phyloP scores from a whole-genome alignment of 2,888 invertebrate genomes.

The Schrankia costaestrigalis region DNA sequence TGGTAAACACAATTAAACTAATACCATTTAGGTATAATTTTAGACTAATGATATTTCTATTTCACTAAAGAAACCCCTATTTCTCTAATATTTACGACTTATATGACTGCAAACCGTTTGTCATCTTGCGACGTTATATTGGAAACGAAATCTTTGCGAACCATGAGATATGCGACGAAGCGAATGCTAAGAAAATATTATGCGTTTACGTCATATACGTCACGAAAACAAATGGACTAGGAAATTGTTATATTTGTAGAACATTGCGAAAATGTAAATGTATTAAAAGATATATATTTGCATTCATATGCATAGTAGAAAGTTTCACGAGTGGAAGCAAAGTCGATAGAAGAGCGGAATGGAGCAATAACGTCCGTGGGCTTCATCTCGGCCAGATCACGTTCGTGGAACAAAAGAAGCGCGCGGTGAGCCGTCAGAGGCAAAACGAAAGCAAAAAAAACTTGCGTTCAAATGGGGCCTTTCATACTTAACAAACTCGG shows the following conservation, averaged over 20 bases:
- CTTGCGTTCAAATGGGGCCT: slow-evolving; percentile 66
- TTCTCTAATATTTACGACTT: slow-evolving; percentile 47
- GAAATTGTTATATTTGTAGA: slow-evolving; percentile 42
- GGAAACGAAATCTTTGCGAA: slow-evolving; percentile 55
- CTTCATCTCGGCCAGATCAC: slow-evolving; percentile 75
- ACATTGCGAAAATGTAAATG: slow-evolving; percentile 28
- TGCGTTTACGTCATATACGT: slow-evolving; percentile 57
- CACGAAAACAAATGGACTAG: slow-evolving; percentile 56
- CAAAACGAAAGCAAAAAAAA: slow-evolving; percentile 63
- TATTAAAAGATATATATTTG: slow-evolving; percentile 44
- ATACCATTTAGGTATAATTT: slow-evolving; percentile 2
- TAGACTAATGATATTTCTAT: too few relatives aligned
- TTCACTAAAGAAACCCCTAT: slow-evolving; percentile 24
- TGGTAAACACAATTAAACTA: too few relatives aligned
- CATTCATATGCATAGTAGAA: slow-evolving; percentile 55
- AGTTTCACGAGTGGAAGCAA: slow-evolving; percentile 61
- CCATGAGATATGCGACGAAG: slow-evolving; percentile 54
- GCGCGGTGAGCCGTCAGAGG: slow-evolving; percentile 57
- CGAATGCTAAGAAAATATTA: slow-evolving; percentile 58
- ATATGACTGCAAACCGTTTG: slow-evolving; percentile 55
- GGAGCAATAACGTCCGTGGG: slow-evolving; percentile 66
- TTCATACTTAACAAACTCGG: slow-evolving; percentile 69
- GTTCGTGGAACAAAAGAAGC: slow-evolving; percentile 73
- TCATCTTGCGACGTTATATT: slow-evolving; percentile 57
- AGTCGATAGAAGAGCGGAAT: slow-evolving; percentile 63